Percentiles rank a stretch among this genome's conserved stretches.
Evolutionary conservation across 1,140 invertebrate genomes (phyloP).

Genomic region (Diprion similis): DNA sequence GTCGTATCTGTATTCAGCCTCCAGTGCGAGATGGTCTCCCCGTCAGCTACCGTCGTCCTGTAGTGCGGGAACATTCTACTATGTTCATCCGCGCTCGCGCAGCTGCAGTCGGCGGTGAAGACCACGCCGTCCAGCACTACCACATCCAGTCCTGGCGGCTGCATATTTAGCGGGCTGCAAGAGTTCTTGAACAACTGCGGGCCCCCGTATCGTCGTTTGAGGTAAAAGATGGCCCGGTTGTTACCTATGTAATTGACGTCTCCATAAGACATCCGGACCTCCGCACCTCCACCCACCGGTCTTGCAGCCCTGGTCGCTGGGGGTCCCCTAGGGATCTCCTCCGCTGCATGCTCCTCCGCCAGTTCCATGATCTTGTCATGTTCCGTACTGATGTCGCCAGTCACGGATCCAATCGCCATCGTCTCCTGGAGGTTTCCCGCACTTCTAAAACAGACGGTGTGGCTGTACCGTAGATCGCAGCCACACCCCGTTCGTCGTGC

Average conservation of each 20-base stretch:
- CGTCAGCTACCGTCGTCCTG: background rate
- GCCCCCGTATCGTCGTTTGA: background rate
- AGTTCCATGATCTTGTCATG: background rate
- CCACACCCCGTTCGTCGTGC: too few species aligned
- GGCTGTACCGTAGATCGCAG: too few species aligned
- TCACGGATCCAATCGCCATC: too few species aligned
- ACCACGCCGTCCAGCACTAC: background rate
- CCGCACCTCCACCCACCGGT: background rate
- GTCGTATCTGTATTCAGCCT: background rate
- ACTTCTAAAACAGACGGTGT: too few species aligned
- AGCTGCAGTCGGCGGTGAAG: background rate
- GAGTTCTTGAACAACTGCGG: background rate
- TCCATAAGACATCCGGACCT: background rate
- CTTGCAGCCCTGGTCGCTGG: background rate
- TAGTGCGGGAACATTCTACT: slow-evolving; percentile 4
- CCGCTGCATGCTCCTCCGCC: background rate
- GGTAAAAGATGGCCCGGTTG: background rate
- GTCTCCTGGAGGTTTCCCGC: too few species aligned
- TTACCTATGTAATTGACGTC: background rate
- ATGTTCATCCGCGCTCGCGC: background rate
- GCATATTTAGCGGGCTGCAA: background rate
- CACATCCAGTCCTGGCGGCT: background rate
- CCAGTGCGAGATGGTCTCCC: background rate
- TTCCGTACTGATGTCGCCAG: background rate
- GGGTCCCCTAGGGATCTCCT: background rate